Evolutionary conservation across 2,888 invertebrate species (phyloP).

Genomic region (Hybos culiciformis): DNA sequence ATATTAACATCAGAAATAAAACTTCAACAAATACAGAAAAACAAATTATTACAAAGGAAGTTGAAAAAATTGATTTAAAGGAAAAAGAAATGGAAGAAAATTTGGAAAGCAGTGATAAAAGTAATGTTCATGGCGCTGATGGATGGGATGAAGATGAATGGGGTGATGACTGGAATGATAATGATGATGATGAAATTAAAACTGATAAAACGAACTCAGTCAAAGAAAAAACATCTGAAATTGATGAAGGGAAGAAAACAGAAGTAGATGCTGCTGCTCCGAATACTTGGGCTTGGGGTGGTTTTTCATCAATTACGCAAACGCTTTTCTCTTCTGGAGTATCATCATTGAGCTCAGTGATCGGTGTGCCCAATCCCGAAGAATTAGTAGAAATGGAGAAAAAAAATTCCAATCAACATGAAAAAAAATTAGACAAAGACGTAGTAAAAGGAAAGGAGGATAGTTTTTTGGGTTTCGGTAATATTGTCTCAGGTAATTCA

Average conservation of each 20-base stretch:
- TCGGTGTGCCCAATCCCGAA: conserved; percentile 73
- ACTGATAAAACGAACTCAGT: neutral
- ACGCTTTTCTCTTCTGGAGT: conserved; percentile 64
- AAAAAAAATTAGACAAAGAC: conserved; percentile 11
- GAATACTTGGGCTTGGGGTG: conserved; percentile 62
- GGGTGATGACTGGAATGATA: conserved; percentile 39
- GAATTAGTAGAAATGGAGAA: conserved; percentile 47
- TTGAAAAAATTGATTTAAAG: neutral
- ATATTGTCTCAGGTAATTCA: conserved; percentile 10
- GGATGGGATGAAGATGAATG: neutral
- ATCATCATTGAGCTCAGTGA: conserved; percentile 60
- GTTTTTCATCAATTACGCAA: conserved; percentile 55
- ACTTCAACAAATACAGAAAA: neutral
- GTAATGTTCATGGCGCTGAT: neutral
- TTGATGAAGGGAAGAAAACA: neutral
- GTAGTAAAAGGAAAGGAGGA: conserved; percentile 7
- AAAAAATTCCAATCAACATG: conserved; percentile 19
- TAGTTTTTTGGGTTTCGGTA: conserved; percentile 6
- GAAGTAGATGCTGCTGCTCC: conserved; percentile 24
- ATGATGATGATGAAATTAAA: conserved; percentile 37
- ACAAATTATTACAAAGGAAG: neutral
- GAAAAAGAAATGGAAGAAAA: neutral
- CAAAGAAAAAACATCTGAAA: neutral
- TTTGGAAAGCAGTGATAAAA: neutral
- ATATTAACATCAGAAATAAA: neutral